Percentiles rank a stretch among this genome's conserved stretches.
phyloP scores from a whole-genome alignment of 2,113 vertebrate species.

The Pionites leucogaster region DNA sequence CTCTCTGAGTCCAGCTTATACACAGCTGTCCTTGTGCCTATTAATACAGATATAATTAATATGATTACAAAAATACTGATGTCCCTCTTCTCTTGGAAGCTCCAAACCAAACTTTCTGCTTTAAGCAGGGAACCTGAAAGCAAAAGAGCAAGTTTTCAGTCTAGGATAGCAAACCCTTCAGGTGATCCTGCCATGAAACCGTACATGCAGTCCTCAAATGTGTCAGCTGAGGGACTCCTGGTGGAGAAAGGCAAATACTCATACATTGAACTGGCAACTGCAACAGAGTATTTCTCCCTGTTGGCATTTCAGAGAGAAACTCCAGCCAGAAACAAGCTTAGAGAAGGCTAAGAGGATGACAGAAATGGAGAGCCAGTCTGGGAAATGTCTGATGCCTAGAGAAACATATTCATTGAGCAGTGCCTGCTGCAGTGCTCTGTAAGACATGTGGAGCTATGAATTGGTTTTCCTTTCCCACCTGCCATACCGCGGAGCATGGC shows the following conservation, averaged over 20 bases:
- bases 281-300: not conserved
- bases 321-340: not conserved
- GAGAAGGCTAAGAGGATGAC: not conserved
- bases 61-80: not conserved
- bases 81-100: not conserved
- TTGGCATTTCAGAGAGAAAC: not conserved
- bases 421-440: not conserved
- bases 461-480: not conserved
- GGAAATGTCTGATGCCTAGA: not conserved
- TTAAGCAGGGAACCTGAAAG: not conserved
- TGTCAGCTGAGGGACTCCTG: not conserved
- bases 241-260: not conserved
- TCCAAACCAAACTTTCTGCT: not conserved
- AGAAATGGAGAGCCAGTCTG: rapidly evolving
- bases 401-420: not conserved
- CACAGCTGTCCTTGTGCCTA: not conserved
- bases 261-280: not conserved
- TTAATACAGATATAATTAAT: not conserved
- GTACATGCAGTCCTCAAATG: rapidly evolving
- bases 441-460: not conserved
- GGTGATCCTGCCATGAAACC: not conserved
- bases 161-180: not conserved
- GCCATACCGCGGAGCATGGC: not conserved
- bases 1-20: rapidly evolving
- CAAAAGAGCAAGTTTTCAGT: not conserved